Conservation (phyloP, 2,888 invertebrate genomes). For the Odontocolon sp. region DNA sequence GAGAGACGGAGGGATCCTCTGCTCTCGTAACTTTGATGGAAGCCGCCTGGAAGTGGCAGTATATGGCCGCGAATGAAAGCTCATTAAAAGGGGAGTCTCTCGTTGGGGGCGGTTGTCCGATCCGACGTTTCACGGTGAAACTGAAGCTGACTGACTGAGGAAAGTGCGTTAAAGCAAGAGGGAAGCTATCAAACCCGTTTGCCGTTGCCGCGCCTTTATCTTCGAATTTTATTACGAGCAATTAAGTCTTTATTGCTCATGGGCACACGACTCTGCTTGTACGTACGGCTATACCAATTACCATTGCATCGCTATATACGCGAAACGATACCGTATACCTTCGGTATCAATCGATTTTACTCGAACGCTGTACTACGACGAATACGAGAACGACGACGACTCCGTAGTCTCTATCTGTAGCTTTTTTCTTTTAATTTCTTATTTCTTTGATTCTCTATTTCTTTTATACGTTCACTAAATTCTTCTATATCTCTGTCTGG, state of each 20-base stretch:
- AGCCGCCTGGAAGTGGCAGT: conserved; percentile 52
- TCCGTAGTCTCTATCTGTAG: not conserved
- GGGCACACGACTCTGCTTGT: conserved; percentile 30
- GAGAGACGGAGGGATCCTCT: conserved; percentile 4
- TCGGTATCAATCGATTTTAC: conserved; percentile 30
- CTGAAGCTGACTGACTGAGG: not conserved
- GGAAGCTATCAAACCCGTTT: not conserved
- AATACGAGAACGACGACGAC: conserved; percentile 13
- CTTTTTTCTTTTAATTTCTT: conserved; percentile 6
- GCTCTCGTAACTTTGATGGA: conserved; percentile 56
- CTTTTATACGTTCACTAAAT: not conserved
- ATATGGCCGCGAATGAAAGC: conserved; percentile 62
- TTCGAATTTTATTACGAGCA: conserved; percentile 59
- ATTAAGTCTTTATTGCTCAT: conserved; percentile 61
- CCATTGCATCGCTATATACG: conserved; percentile 9
- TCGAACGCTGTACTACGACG: not conserved
- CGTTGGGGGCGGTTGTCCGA: conserved; percentile 8
- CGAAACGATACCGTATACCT: conserved; percentile 15
- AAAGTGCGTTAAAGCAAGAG: conserved; percentile 5
- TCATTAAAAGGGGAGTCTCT: conserved; percentile 58
- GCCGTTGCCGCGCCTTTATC: conserved; percentile 25
- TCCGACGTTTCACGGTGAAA: conserved; percentile 15
- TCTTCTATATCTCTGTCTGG: not conserved
- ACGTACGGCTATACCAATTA: conserved; percentile 27
- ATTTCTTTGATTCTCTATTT: conserved; percentile 2